A percentile compares a stretch with the other conserved stretches of the same genome.
Conservation (phyloP, 2,888 invertebrate species). For the Cancer borealis region DNA sequence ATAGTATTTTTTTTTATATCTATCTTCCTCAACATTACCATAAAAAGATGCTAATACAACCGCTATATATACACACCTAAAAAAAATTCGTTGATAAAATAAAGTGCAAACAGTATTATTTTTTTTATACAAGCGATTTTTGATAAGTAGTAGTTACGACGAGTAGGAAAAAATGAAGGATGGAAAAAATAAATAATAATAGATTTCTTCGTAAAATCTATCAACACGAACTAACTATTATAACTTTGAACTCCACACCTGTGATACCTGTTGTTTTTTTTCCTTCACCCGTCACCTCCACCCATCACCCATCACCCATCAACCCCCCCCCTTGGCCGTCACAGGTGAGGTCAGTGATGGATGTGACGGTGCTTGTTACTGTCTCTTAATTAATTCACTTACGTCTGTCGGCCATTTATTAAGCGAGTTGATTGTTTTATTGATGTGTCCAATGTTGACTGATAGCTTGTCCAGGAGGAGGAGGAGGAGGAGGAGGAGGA, state of each 20-base stretch:
- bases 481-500: neutral
- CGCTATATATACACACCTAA: neutral
- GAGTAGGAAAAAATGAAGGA: neutral
- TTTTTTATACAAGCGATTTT: no score
- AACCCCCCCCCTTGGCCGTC: neutral
- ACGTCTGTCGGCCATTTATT: neutral
- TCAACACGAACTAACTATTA: neutral
- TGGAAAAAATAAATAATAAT: neutral
- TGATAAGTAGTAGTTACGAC: no score
- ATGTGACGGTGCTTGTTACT: neutral
- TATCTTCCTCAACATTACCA: neutral
- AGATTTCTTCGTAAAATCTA: neutral
- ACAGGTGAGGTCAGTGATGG: neutral
- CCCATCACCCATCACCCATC: neutral
- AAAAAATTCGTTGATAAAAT: neutral
- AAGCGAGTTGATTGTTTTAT: neutral
- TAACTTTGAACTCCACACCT: neutral
- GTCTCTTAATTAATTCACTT: neutral
- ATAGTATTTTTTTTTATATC: neutral
- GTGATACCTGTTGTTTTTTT: no score
- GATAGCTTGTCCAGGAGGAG: neutral
- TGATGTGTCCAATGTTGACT: neutral
- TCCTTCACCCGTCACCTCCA: neutral
- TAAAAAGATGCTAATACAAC: neutral
- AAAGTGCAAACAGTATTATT: no score